Base-by-base conservation (phyloP, 2,113 vertebrate genomes). In the Bufo gargarizans region DNA sequence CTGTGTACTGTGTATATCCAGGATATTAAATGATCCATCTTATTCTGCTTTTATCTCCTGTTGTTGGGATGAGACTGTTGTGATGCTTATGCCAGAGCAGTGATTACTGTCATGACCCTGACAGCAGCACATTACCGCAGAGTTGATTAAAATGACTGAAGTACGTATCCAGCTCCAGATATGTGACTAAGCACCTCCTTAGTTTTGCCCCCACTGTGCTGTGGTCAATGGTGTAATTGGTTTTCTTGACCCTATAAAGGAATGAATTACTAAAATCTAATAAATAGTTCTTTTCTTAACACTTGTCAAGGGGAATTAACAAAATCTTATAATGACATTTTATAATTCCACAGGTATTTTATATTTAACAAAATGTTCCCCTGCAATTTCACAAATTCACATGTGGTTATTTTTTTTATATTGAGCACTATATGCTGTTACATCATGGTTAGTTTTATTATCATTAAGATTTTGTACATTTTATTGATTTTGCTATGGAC, bases 71-170 rank as follows among this genome's bases (percentile, higher is more conserved):
- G 20, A 72, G 63, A 65, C 87, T 89, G 72, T 77, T 84, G 71
- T 89, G 71, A 78, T 89, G 87, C 74, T 77, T 89, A 69, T 82
- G 81, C 71, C 74, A 55, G 74, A 22, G 72, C 47, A 50, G 65
- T 89, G 87, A 89, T 89, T 89, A 89, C 81, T 77, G 82, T 89
- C 82, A 59, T 77, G 87, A 89, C 87, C 87, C 82, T 84, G 82
- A 53, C 87, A 84, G 61, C 59, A 65, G 69, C 79, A 88, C 81
- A 88, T 83, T 88, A 77, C 59, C 33, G 59, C 58, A 77, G 81
- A 89, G 87, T 84, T 89, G 87, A 89, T 89, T 89, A 89, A 84
- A 89, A 89, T 84, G 82, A 89, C 72, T 89, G 87, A 89, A 89
- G 87, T 89, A 69, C 55, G 87, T 77, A 89, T 84, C 72, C 77